Conservation (phyloP, 2,797 vertebrate species). For the Dendrocincla fuliginosa region DNA sequence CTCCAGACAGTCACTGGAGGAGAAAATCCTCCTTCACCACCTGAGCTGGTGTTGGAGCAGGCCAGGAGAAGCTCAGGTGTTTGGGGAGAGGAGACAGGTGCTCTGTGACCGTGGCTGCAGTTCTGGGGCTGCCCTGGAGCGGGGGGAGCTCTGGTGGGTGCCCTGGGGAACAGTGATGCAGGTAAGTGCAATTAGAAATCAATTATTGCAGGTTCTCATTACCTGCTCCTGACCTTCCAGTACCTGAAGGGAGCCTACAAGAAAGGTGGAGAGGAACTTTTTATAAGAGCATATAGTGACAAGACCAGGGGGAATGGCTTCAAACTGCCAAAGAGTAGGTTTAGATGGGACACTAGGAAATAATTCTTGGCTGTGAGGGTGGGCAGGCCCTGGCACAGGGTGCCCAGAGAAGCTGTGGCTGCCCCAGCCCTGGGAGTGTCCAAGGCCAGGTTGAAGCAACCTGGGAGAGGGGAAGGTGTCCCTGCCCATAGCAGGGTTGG, state of each 20-base stretch:
- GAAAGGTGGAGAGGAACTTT: not conserved
- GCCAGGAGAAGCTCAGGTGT: not conserved
- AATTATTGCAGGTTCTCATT: not conserved
- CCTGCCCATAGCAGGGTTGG: not conserved
- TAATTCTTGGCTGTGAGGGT: not conserved
- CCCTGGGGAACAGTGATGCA: not conserved
- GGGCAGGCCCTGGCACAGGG: not conserved
- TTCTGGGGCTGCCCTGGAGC: not conserved
- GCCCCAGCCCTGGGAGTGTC: not conserved
- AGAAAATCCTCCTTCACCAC: not conserved
- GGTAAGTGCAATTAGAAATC: not conserved
- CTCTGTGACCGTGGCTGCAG: not conserved
- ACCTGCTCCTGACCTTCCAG: not conserved
- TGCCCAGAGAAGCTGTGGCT: not conserved
- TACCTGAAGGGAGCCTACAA: not conserved
- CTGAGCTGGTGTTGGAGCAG: not conserved
- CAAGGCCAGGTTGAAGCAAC: not conserved
- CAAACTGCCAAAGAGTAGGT: not conserved
- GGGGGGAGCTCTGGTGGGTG: rapidly evolving
- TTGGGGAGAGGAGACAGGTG: rapidly evolving
- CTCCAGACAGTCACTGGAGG: not conserved
- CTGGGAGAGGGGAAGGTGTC: not conserved
- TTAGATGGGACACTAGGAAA: not conserved
- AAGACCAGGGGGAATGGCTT: not conserved
- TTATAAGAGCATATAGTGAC: not conserved